Evolutionary conservation across 2,888 invertebrate species (phyloP), one percentile per base, ranked within the genome.

Genomic region (Amblyjoppa fuscipennis): DNA sequence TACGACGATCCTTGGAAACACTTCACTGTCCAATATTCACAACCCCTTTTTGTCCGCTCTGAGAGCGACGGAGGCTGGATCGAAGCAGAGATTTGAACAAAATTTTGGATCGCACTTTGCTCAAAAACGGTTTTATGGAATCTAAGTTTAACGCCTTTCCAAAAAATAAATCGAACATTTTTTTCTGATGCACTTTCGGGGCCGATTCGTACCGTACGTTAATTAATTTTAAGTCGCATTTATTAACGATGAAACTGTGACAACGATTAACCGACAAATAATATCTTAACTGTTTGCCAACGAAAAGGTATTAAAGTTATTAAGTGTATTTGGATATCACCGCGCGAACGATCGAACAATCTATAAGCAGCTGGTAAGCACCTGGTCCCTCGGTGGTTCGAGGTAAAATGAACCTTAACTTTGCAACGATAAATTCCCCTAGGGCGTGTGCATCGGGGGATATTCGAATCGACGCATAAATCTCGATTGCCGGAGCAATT

Each of bases 391-490:
- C 61, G 25, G 76, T 73, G 56, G 45, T 31, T 64, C 75, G 31
- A 49, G 78, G 20, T 51, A 80, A 78, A 84, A 66, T 83, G 76
- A 84, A 77, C 76, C 81, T 81, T 56, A 84, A 86, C 79, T 87
- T 87, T 77, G 80, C 81, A 87, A 77, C 88, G 88, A 91, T 91
- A 91, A 90, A 91, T 91, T 87, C 85, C 68, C 81, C 88, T 87
- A 83, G 13, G 88, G 86, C 53, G 61, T 45, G 87, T 83, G 68
- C 25, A 28, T 28, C 59, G 59, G 25, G 59, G 88, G 87, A 89
- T 88, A 85, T 87, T 88, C 87, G 87, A 87, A 86, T 87, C 84
- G 78, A 64, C 81, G 87, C 89, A 90, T 91, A 91, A 91, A 91
- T 91, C 88, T 88, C 83, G 87, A 90, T 90, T 88, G 89, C 83